Conservation (phyloP, 23 tunicate genomes). For the Halocynthia aurantium region DNA sequence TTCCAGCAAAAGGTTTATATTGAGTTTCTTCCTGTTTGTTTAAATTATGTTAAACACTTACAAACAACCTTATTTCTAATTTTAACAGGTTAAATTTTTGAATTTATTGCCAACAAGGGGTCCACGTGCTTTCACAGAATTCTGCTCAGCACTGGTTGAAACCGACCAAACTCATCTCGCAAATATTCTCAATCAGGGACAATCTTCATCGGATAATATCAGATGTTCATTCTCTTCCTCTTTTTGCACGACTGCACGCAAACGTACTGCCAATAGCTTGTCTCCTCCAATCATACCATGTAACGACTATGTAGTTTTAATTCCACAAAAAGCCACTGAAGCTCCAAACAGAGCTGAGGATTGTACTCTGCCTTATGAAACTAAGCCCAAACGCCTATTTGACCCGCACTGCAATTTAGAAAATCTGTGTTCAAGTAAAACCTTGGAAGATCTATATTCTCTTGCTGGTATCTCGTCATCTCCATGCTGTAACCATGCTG, state of each 20-base stretch:
- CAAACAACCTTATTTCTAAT: not conserved
- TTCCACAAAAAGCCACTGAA: slow-evolving; percentile 1
- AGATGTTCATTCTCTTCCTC: slow-evolving; percentile 5
- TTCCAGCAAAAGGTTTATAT: slow-evolving; percentile 46
- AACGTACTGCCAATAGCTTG: no score
- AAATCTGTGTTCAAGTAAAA: slow-evolving; percentile 35
- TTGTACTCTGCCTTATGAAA: no score
- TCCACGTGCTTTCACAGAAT: slow-evolving; percentile 47
- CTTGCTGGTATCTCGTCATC: slow-evolving; percentile 8
- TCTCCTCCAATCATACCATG: no score
- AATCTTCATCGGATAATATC: not conserved
- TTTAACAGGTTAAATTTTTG: slow-evolving; percentile 55
- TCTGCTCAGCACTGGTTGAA: slow-evolving; percentile 26
- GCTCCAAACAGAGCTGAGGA: not conserved
- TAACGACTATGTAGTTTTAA: not conserved
- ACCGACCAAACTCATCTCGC: slow-evolving; percentile 70
- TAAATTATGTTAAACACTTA: not conserved
- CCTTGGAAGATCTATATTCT: slow-evolving; percentile 24
- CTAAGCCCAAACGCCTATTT: no score
- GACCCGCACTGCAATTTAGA: slow-evolving; percentile 14
- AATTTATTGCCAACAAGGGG: slow-evolving; percentile 55
- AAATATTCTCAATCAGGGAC: slow-evolving; percentile 14
- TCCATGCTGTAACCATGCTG: no score
- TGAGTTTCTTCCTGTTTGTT: not conserved
- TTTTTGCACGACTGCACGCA: not conserved